These are phyloP conservation scores for Caracal caracal DNA, from an alignment of 2,113 vertebrate genomes.

Conservation along the genomic window DNA sequence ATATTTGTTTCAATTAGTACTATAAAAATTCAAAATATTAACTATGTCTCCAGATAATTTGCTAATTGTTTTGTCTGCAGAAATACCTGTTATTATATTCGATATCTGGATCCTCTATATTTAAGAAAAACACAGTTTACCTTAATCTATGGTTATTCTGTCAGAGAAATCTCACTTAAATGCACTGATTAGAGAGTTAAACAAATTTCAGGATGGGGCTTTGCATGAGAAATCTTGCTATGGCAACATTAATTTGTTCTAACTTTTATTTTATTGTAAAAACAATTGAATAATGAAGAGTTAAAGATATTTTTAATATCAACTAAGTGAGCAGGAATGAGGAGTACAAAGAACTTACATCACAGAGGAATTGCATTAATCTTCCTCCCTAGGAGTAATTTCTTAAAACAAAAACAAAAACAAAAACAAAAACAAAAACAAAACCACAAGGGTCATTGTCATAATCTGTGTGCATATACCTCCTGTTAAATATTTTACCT, in stretches of 20 bases:
- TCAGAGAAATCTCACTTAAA: not conserved
- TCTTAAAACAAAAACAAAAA: not conserved
- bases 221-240: not conserved
- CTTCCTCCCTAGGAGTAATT: not conserved
- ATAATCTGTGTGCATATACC: not conserved
- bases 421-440: too few species aligned
- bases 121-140: not conserved
- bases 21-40: not conserved
- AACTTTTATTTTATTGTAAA: conserved; percentile 14
- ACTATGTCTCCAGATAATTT: not conserved
- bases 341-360: not conserved
- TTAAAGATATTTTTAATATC: not conserved
- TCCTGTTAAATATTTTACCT: not conserved
- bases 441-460: not conserved
- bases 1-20: conserved; percentile 15
- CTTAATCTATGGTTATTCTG: not conserved
- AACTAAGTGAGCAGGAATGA: not conserved
- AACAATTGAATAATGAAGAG: not conserved
- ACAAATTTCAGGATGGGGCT: not conserved
- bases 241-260: not conserved
- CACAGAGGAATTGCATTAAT: not conserved
- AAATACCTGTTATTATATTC: not conserved
- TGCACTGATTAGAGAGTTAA: not conserved
- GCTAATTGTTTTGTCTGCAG: not conserved
- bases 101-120: not conserved